These are phyloP conservation scores for Pedicia rivosa DNA, from an alignment of 2,888 invertebrate genomes.

Conservation along the genomic window DNA sequence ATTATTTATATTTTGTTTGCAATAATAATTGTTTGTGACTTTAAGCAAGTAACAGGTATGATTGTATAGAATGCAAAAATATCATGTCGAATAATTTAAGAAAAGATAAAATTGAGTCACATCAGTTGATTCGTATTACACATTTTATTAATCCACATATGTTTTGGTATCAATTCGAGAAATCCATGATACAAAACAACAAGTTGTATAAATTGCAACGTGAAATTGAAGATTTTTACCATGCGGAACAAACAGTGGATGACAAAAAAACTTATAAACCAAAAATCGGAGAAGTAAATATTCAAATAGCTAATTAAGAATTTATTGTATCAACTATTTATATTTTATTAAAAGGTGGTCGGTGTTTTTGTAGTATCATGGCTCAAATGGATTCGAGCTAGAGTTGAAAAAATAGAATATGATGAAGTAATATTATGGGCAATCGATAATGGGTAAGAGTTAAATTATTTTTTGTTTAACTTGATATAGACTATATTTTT, in stretches of 20 bases:
- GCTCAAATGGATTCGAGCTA: conserved; percentile 7
- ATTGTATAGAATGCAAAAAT: too few species aligned
- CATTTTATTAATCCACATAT: conserved; percentile 7
- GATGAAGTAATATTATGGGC: conserved; percentile 4
- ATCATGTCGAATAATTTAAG: too few species aligned
- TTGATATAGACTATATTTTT: not conserved
- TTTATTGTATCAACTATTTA: not conserved
- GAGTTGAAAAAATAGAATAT: not conserved
- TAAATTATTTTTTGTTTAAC: not conserved
- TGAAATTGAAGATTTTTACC: not conserved
- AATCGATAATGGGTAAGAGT: conserved; percentile 5
- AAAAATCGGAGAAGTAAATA: conserved; percentile 1
- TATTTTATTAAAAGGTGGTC: not conserved
- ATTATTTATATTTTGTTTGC: too few species aligned
- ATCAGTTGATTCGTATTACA: conserved; percentile 1
- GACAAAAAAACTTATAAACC: not conserved
- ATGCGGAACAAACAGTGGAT: not conserved
- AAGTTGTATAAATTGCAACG: not conserved
- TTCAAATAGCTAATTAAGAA: too few species aligned
- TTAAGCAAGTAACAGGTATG: too few species aligned
- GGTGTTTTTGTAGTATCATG: conserved; percentile 1
- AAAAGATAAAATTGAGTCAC: too few species aligned
- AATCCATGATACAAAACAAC: not conserved
- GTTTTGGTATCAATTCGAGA: conserved; percentile 6
- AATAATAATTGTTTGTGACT: too few species aligned